Conservation (phyloP, 2,797 vertebrate species). For the Sandelia bainsii region DNA sequence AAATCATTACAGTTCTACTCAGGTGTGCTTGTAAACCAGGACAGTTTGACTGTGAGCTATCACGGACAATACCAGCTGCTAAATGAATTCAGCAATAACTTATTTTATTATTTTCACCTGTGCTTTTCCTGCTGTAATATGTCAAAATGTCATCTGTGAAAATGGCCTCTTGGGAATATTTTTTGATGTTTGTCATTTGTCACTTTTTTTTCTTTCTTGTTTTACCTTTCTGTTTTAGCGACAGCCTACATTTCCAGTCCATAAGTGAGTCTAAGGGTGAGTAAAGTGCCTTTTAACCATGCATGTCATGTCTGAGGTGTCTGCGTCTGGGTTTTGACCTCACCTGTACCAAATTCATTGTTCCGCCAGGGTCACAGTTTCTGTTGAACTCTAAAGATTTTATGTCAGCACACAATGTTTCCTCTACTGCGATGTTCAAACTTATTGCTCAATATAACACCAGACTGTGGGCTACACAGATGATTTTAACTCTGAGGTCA, state of each 20-base stretch:
- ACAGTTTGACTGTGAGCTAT: neutral
- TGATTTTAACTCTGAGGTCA: slow-evolving; percentile 4
- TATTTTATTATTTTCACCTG: neutral
- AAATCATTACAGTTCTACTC: too few species aligned
- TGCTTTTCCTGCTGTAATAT: neutral
- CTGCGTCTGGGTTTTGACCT: neutral
- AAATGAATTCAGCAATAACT: neutral
- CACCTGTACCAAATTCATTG: neutral
- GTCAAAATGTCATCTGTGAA: neutral
- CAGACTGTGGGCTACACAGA: neutral
- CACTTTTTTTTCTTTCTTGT: neutral
- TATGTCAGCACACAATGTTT: slow-evolving; percentile 4
- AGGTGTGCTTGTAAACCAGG: neutral
- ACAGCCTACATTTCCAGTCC: neutral
- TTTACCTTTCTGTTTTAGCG: neutral
- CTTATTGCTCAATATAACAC: neutral
- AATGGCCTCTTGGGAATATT: neutral
- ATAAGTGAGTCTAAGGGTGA: neutral
- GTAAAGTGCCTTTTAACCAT: slow-evolving; percentile 23
- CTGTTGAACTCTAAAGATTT: slow-evolving; percentile 6
- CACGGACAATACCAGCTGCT: neutral
- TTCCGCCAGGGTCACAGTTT: neutral
- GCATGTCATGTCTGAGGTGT: neutral
- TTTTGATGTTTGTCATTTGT: neutral
- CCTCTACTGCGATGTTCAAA: neutral